A percentile compares a stretch with the other conserved stretches of the same genome.
Evolutionary conservation across 2,888 invertebrate genomes (phyloP).

Genomic region (Deilephila elpenor): DNA sequence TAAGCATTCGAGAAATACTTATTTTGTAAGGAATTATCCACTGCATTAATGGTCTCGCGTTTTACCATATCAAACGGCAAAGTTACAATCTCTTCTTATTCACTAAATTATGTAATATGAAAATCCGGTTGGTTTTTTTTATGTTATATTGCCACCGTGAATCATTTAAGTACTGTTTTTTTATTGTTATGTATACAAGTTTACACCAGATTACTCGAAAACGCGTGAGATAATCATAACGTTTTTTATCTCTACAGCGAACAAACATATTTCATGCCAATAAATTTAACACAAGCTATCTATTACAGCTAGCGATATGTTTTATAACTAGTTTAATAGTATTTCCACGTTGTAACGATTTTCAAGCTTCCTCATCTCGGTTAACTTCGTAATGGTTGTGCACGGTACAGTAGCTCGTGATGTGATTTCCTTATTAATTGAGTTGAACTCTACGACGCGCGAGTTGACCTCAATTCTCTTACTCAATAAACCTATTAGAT

Average conservation of each 20-base stretch:
- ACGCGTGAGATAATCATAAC: background rate
- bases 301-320: background rate
- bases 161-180: background rate
- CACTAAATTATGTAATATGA: background rate
- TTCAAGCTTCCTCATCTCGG: background rate
- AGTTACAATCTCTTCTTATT: too few relatives aligned
- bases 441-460: background rate
- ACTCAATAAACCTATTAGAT: too few relatives aligned
- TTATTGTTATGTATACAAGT: background rate
- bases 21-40: too few relatives aligned
- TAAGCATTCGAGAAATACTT: too few relatives aligned
- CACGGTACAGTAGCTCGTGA: background rate
- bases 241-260: background rate
- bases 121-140: background rate
- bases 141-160: background rate
- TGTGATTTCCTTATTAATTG: conserved; percentile 2
- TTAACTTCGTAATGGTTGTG: background rate
- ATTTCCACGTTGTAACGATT: background rate
- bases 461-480: too few relatives aligned
- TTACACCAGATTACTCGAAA: background rate
- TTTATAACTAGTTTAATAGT: background rate
- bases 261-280: background rate
- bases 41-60: too few relatives aligned
- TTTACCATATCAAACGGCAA: too few relatives aligned
- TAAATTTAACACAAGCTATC: background rate